phyloP scores from a whole-genome alignment of 2,888 invertebrate species.

The Lampropteryx suffumata region DNA sequence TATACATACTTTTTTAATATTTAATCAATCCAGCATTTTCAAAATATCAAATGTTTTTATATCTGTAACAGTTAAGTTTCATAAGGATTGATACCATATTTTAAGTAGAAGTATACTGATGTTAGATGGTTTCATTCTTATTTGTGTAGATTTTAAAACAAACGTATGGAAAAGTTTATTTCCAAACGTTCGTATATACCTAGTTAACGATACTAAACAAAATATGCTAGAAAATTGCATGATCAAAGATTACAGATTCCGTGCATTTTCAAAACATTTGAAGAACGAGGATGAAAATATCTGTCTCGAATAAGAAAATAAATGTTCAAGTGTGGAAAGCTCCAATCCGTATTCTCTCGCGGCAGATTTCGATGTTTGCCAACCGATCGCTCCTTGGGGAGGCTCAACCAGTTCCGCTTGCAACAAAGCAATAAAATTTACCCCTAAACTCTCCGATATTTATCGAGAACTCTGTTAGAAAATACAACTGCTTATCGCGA shows the following conservation, averaged over 20 bases:
- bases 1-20: too few relatives aligned
- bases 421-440: constrained; percentile 68
- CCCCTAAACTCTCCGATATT: constrained; percentile 59
- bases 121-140: too few relatives aligned
- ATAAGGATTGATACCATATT: too few relatives aligned
- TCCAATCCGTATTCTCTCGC: constrained; percentile 47
- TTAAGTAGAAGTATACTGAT: too few relatives aligned
- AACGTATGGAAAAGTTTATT: too few relatives aligned
- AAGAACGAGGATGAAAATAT: constrained; percentile 17
- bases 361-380: constrained; percentile 68
- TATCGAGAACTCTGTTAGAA: constrained; percentile 51
- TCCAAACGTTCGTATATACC: too few relatives aligned
- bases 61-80: too few relatives aligned
- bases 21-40: too few relatives aligned
- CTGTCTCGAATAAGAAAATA: constrained; percentile 38
- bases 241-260: background rate
- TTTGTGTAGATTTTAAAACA: too few relatives aligned
- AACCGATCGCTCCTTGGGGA: constrained; percentile 76
- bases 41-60: too few relatives aligned
- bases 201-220: too few relatives aligned
- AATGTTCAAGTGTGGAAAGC: constrained; percentile 39
- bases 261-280: background rate
- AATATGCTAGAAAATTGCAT: too few relatives aligned
- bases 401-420: constrained; percentile 58
- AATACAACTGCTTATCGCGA: constrained; percentile 31